phyloP scores from a whole-genome alignment of 2,888 invertebrate species.

The Blastobasis adustella region DNA sequence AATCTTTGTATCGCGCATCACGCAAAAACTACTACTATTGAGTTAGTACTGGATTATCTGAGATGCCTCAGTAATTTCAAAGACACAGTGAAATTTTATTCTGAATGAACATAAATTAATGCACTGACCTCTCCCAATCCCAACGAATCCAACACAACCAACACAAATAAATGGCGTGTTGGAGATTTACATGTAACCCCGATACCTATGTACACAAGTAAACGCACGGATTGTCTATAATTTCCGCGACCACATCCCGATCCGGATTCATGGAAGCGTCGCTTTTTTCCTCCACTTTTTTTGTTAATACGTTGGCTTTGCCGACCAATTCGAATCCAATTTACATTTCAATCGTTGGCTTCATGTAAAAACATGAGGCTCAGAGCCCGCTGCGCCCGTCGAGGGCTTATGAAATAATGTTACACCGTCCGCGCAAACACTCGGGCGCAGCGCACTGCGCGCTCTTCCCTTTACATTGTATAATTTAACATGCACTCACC shows the following conservation, averaged over 20 bases:
- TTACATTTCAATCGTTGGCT: constrained; percentile 62
- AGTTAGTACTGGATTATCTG: too few species aligned
- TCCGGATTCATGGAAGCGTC: constrained; percentile 29
- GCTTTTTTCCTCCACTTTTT: constrained; percentile 40
- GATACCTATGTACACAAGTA: too few species aligned
- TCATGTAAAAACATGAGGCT: constrained; percentile 63
- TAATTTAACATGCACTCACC: constrained; percentile 27
- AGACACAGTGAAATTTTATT: too few species aligned
- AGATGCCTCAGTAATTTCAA: too few species aligned
- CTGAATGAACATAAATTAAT: too few species aligned
- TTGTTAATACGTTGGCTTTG: constrained; percentile 50
- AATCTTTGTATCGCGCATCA: too few species aligned
- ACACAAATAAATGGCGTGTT: too few species aligned
- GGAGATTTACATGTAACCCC: too few species aligned
- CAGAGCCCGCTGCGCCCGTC: constrained; percentile 32
- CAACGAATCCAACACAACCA: too few species aligned
- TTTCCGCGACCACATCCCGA: constrained; percentile 37
- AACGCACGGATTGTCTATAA: constrained; percentile 21
- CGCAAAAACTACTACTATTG: too few species aligned
- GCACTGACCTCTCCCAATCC: too few species aligned
- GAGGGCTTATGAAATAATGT: constrained; percentile 55
- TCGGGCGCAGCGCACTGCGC: background rate
- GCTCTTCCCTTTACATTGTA: constrained; percentile 11
- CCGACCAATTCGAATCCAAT: constrained; percentile 62
- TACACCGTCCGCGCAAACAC: constrained; percentile 18